Conservation (phyloP, 2,888 invertebrate species). For the Melanostoma mellinum region DNA sequence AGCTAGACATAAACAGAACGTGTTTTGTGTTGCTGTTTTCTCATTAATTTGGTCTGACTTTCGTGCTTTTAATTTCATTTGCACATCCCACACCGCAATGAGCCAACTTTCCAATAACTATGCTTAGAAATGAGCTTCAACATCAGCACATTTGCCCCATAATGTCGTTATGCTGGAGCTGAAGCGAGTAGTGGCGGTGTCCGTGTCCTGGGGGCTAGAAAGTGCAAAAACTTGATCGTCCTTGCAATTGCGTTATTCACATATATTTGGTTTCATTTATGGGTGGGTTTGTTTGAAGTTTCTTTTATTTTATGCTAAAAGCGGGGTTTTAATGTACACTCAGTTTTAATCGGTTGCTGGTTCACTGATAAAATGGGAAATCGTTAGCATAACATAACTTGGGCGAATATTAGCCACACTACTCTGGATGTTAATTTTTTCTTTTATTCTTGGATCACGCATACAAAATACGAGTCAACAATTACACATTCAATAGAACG, state of each 20-base stretch:
- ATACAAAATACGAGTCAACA: not conserved
- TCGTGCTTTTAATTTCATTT: conserved; percentile 66
- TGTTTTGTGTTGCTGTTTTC: conserved; percentile 55
- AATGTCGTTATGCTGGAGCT: not conserved
- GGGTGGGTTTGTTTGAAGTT: not conserved
- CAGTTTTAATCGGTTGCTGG: conserved; percentile 56
- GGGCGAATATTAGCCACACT: conserved; percentile 7
- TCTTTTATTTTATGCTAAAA: conserved; percentile 24
- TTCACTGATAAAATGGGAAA: conserved; percentile 50
- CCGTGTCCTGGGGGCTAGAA: conserved; percentile 23
- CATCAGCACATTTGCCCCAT: conserved; percentile 26
- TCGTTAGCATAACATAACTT: conserved; percentile 34
- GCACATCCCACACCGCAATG: conserved; percentile 26
- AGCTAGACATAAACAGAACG: conserved; percentile 48
- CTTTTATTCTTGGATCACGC: not conserved
- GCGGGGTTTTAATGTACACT: conserved; percentile 19
- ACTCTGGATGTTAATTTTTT: conserved; percentile 18
- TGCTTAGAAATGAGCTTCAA: conserved; percentile 44
- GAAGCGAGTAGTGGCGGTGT: not conserved
- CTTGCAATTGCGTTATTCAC: conserved; percentile 62
- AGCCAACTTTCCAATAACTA: conserved; percentile 27
- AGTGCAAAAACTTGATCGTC: conserved; percentile 57
- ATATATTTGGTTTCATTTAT: conserved; percentile 16
- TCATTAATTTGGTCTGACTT: conserved; percentile 65
- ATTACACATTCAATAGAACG: too few relatives aligned